phyloP scores from a whole-genome alignment of 2,113 vertebrate species.

The Larimichthys crocea region DNA sequence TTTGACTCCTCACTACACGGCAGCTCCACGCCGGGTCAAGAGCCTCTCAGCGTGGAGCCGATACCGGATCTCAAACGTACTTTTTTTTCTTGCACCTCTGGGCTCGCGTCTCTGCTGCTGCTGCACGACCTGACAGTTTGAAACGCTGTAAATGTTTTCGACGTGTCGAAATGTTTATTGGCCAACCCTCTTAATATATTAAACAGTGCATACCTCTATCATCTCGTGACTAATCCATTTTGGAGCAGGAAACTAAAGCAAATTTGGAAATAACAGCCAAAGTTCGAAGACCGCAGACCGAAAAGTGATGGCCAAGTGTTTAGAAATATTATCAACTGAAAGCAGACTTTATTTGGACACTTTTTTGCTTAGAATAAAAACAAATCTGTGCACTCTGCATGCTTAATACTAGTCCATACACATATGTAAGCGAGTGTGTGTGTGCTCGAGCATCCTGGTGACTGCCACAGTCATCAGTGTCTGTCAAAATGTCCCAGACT shows the following conservation, averaged over 20 bases:
- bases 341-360: slow-evolving; percentile 27
- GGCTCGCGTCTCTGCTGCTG: not conserved
- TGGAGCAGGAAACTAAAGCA: slow-evolving; percentile 3
- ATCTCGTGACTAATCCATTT: not conserved
- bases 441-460: not conserved
- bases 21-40: slow-evolving; percentile 48
- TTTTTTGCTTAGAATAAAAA: not conserved
- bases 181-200: not conserved
- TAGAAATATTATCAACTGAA: slow-evolving; percentile 24
- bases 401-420: not conserved
- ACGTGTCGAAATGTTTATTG: not conserved
- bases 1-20: slow-evolving; percentile 54
- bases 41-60: slow-evolving; percentile 27
- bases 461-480: slow-evolving; percentile 17
- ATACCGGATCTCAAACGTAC: slow-evolving; percentile 15
- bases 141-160: not conserved
- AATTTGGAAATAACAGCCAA: slow-evolving; percentile 1
- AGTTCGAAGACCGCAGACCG: not conserved
- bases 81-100: slow-evolving; percentile 11
- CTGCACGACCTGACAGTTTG: not conserved
- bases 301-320: slow-evolving; percentile 22
- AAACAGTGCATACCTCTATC: not conserved
- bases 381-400: not conserved
- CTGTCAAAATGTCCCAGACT: slow-evolving; percentile 1
- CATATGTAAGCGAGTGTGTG: not conserved